Conservation (phyloP, 2,797 vertebrate species). For the Smutsia temminckii region DNA sequence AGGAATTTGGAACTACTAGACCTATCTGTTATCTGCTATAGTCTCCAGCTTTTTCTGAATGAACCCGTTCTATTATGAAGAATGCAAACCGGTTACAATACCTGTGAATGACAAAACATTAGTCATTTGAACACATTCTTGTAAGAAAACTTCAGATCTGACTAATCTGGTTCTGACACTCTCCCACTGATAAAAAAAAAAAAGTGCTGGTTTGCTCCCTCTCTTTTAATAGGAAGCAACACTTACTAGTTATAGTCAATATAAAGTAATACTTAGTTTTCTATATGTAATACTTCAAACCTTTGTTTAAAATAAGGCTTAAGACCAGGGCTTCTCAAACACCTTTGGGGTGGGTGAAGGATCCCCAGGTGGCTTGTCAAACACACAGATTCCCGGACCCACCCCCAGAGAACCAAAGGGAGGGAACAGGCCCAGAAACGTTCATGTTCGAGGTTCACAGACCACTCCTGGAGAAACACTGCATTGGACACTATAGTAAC, state of each 20-base stretch:
- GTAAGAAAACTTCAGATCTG: constrained; percentile 56
- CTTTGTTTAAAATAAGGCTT: not conserved
- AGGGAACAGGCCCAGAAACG: not conserved
- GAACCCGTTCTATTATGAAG: constrained; percentile 61
- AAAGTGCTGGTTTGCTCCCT: not conserved
- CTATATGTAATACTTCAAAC: not conserved
- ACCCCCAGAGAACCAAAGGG: not conserved
- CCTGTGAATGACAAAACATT: constrained; percentile 72
- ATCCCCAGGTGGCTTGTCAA: not conserved
- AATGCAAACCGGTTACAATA: constrained; percentile 52
- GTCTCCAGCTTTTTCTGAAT: constrained; percentile 68
- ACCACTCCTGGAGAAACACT: not conserved
- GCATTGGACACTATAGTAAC: not conserved
- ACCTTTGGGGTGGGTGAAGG: not conserved
- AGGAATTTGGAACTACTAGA: not conserved
- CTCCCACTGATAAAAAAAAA: constrained; percentile 61
- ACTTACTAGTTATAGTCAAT: not conserved
- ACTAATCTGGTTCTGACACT: constrained; percentile 63
- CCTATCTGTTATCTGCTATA: not conserved
- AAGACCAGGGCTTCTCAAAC: not conserved
- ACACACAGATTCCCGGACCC: not conserved
- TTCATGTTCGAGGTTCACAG: not conserved
- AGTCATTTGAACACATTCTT: constrained; percentile 62
- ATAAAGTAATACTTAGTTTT: not conserved
- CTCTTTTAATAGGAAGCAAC: not conserved